Evolutionary conservation across 2,113 vertebrate genomes (phyloP).

Genomic region (Phylloscopus trochiloides): DNA sequence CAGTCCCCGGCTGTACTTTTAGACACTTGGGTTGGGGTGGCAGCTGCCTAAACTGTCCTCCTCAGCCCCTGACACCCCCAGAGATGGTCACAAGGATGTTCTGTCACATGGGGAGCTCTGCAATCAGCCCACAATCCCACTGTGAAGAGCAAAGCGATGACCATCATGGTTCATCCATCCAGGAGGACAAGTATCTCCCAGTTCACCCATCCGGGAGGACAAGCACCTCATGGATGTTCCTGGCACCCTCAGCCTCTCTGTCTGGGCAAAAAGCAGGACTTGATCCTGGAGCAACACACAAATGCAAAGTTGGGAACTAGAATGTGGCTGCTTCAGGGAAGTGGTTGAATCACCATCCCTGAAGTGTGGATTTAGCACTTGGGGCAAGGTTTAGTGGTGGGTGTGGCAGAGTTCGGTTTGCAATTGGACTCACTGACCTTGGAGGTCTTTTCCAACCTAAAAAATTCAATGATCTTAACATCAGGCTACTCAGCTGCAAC

Average conservation of each 20-base stretch:
- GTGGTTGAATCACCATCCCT: not conserved
- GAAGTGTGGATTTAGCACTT: not conserved
- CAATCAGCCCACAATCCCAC: not conserved
- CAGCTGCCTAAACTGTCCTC: not conserved
- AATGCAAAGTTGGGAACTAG: not conserved
- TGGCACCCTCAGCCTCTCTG: not conserved
- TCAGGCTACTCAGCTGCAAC: not conserved
- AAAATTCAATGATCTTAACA: not conserved
- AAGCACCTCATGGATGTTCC: not conserved
- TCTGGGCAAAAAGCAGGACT: not conserved
- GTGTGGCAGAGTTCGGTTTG: not conserved
- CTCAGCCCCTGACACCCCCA: not conserved
- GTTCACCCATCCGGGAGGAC: not conserved
- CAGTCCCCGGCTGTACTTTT: not conserved
- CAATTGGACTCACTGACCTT: accelerated
- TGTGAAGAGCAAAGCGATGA: not conserved
- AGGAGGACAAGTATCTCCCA: not conserved
- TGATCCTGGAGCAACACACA: not conserved
- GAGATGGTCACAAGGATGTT: not conserved
- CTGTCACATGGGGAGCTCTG: not conserved
- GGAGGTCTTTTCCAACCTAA: not conserved
- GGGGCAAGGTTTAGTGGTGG: not conserved
- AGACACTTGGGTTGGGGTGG: not conserved
- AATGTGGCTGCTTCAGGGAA: not conserved
- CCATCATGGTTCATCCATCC: accelerated